Percentiles rank a stretch among this genome's conserved stretches.
Evolutionary conservation across 2,797 vertebrate genomes (phyloP).

Genomic region (Artibeus lituratus): DNA sequence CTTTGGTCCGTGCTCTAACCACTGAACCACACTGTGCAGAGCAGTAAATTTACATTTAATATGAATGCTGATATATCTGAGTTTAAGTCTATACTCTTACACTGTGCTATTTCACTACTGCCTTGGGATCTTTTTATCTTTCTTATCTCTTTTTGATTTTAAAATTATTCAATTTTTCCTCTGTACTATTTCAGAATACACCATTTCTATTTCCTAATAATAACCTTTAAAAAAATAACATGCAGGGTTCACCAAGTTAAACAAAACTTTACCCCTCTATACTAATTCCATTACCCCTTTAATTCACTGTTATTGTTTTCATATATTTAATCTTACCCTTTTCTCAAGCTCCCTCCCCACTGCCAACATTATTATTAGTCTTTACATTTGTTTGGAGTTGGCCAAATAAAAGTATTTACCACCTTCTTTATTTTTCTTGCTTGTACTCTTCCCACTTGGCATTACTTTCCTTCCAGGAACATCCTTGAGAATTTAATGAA

Average conservation of each 20-base stretch:
- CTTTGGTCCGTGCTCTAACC: not conserved
- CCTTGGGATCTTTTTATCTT: not conserved
- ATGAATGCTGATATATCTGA: not conserved
- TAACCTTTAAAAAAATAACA: not conserved
- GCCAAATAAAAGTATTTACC: not conserved
- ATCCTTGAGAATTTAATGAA: not conserved
- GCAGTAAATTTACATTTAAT: not conserved
- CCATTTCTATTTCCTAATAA: not conserved
- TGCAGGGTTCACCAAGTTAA: not conserved
- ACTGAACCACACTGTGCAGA: not conserved
- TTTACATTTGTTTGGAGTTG: not conserved
- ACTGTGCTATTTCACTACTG: not conserved
- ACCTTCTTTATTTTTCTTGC: not conserved
- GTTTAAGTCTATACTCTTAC: not conserved
- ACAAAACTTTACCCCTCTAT: not conserved
- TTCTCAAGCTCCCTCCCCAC: not conserved
- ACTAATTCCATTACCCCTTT: not conserved
- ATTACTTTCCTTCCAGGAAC: not conserved
- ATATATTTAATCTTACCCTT: not conserved
- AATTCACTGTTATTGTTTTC: not conserved
- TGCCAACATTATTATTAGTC: not conserved
- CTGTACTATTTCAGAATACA: not conserved
- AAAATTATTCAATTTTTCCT: not conserved
- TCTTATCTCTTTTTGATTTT: not conserved
- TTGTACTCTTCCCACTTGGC: not conserved